Evolutionary conservation across 2,113 vertebrate genomes (phyloP).

Genomic region (Acrocephalus kingi): DNA sequence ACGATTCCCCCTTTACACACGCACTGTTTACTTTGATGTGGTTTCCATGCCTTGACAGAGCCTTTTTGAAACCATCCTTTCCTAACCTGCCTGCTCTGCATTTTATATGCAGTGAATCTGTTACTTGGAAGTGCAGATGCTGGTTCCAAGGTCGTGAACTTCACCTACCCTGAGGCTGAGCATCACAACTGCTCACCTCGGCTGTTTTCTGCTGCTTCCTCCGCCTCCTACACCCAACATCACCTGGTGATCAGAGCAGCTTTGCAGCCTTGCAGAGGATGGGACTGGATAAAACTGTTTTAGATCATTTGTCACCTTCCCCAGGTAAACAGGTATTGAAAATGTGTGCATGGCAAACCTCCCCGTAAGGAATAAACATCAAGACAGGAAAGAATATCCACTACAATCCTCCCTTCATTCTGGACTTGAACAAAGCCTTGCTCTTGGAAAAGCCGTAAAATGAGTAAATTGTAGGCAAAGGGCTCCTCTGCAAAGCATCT

Average conservation of each 20-base stretch:
- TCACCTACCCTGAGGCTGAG: background rate
- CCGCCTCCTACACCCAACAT: background rate
- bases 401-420: background rate
- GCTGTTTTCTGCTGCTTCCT: background rate
- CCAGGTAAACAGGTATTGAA: background rate
- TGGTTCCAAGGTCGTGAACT: background rate
- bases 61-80: background rate
- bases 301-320: background rate
- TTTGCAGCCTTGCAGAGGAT: background rate
- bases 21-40: background rate
- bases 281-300: background rate
- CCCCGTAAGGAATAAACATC: background rate
- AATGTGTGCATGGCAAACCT: background rate
- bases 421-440: background rate
- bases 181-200: background rate
- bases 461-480: background rate
- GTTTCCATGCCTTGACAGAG: background rate
- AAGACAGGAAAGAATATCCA: background rate
- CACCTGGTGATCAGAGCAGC: background rate
- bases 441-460: background rate
- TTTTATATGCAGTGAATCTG: background rate
- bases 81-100: background rate
- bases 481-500: background rate
- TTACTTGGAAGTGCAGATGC: background rate
- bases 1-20: background rate